Base-by-base conservation (phyloP, 2,888 invertebrate genomes). In the Diaprepes abbreviatus region DNA sequence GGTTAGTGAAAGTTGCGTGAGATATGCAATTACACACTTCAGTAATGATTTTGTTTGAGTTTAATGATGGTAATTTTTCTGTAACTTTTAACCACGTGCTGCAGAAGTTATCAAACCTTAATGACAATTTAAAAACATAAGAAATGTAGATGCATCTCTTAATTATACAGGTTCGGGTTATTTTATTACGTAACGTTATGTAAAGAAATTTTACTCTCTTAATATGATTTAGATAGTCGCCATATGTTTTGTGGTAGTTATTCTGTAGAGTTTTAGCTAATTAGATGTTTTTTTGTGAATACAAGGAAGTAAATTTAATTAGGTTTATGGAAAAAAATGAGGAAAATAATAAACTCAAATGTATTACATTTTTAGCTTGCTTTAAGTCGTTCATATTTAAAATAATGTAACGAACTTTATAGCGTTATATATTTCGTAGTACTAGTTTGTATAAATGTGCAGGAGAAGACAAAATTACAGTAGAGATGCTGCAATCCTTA, bases 1-100 rank as follows among this genome's bases (percentile, higher is more conserved):
- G 14, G 28, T 12, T 16, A 43, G 58, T 43, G 58, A 58, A 58
- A 58, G 58, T 58, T 28, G 58, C 58, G 43, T 58, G 43, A 58
- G 40, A 58, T 58, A 31, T 43, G 31, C 58, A 58, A 58, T 58
- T 58, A 43, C 16, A 58, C 16, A 43, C 43, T 43, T 58, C 40
- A 43, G 58, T 43, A 31, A 40, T 43, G 31, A 31, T 58, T 58
- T 28, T 24, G 28, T 28, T 58, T 28, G 16, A 50, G 9, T 7
- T n/a, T 58, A 43, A 58, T 58, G 17, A 43, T 24, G 21, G 40
- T 58, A 43, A 58, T 58, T 58, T 58, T 28, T 43, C 14, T 28
- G 12, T 54, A 54, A 40, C 28, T 58, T 43, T 16, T 28, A 24
- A 14, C 28, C 58, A 38, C 58, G 40, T 58, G 58, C 36, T 50